phyloP scores from a whole-genome alignment of 1,140 invertebrate species.

The Acromyrmex echinatior region DNA sequence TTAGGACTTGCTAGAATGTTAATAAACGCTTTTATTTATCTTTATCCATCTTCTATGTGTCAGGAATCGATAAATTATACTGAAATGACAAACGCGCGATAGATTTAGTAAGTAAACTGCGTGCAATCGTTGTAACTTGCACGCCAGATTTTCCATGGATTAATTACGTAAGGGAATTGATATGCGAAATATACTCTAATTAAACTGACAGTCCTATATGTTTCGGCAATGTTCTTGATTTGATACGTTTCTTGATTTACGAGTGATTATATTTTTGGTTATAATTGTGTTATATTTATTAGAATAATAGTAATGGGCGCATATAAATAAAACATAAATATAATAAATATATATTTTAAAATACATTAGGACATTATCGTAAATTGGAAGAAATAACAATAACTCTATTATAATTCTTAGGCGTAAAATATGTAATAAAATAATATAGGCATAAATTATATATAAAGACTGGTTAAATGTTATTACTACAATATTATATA shows the following conservation, averaged over 20 bases:
- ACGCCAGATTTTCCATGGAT: no score
- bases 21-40: no score
- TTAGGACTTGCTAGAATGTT: no score
- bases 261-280: not conserved
- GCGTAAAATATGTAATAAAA: not conserved
- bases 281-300: not conserved
- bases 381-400: constrained; percentile 7
- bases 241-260: not conserved
- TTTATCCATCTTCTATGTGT: no score
- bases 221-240: no score
- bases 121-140: no score
- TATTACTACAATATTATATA: not conserved
- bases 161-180: no score
- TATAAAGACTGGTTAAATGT: not conserved
- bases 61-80: no score
- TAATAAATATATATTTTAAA: constrained; percentile 24
- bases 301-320: not conserved
- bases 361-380: constrained; percentile 4
- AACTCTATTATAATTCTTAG: constrained; percentile 6
- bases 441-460: not conserved
- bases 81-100: no score
- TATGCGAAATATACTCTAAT: no score
- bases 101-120: no score
- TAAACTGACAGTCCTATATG: no score
- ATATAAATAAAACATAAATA: constrained; percentile 30